Evolutionary conservation across 1,140 invertebrate species (phyloP).

Genomic region (Zaprionus camerounensis): DNA sequence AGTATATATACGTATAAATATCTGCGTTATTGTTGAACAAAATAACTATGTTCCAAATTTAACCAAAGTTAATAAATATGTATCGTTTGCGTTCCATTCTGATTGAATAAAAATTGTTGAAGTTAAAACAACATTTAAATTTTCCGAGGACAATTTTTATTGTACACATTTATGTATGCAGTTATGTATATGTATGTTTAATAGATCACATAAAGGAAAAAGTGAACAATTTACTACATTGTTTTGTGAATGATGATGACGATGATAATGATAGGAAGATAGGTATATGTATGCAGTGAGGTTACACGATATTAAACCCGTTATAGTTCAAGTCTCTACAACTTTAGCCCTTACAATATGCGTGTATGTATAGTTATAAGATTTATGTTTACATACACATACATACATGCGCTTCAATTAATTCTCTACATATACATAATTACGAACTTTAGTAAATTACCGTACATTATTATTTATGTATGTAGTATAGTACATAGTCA

Average conservation of each 20-base stretch:
- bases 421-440: conserved; percentile 69
- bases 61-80: neutral
- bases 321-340: conserved; percentile 47
- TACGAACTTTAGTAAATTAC: conserved; percentile 72
- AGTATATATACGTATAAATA: neutral
- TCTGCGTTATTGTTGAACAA: neutral
- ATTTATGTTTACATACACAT: conserved; percentile 53
- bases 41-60: neutral
- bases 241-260: conserved; percentile 57
- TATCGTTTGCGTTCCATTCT: neutral
- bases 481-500: conserved; percentile 52
- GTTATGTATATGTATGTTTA: conserved; percentile 64
- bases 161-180: conserved; percentile 71
- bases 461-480: conserved; percentile 61
- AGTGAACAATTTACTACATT: conserved; percentile 83
- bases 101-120: neutral
- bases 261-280: conserved; percentile 23
- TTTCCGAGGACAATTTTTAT: conserved; percentile 79
- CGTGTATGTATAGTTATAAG: conserved; percentile 35
- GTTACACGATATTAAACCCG: conserved; percentile 49
- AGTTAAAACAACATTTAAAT: conserved; percentile 4
- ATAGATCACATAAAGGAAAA: conserved; percentile 83
- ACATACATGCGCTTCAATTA: conserved; percentile 58
- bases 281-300: conserved; percentile 31
- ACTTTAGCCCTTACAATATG: conserved; percentile 45